These are phyloP conservation scores for Tarsius wallacei DNA, from an alignment of 2,797 vertebrate genomes.

Conservation along the genomic window DNA sequence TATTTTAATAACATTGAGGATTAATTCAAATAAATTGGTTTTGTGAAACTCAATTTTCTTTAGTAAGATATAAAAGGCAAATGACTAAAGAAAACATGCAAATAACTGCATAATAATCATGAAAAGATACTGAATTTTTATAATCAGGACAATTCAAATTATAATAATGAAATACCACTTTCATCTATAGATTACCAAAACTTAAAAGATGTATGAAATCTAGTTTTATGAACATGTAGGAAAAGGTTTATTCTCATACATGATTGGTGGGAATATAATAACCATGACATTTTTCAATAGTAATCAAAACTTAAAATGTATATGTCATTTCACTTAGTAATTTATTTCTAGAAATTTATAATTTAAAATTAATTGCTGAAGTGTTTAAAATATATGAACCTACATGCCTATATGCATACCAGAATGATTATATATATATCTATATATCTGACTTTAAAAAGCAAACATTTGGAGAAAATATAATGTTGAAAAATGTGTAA, in stretches of 20 bases:
- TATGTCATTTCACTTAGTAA: background rate
- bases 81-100: background rate
- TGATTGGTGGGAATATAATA: background rate
- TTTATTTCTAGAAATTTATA: background rate
- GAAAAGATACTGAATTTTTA: background rate
- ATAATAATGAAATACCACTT: background rate
- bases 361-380: background rate
- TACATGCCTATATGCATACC: background rate
- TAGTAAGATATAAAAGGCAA: background rate
- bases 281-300: background rate
- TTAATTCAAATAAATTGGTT: background rate
- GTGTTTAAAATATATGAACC: background rate
- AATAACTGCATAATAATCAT: background rate
- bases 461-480: background rate
- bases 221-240: background rate
- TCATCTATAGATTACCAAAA: background rate
- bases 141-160: background rate
- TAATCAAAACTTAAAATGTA: slow-evolving; percentile 25
- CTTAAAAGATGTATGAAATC: background rate
- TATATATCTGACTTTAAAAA: background rate
- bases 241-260: background rate
- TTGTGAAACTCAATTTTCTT: background rate
- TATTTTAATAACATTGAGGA: too few species aligned
- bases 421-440: background rate
- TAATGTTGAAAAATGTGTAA: background rate